Evolutionary conservation across 2,113 vertebrate genomes (phyloP).

Genomic region (Carassius gibelio): DNA sequence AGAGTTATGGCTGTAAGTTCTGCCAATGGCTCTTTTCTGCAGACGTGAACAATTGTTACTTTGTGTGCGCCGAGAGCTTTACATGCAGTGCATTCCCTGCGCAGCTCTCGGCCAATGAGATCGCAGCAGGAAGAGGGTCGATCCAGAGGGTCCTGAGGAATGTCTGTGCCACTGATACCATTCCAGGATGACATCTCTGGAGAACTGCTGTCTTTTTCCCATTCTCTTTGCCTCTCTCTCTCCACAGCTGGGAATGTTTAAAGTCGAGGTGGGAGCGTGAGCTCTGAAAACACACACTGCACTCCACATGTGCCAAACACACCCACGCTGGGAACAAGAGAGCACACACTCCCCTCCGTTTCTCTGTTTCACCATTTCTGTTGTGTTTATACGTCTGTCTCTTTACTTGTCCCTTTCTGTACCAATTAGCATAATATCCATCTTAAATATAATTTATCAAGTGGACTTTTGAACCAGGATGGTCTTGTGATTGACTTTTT

Average conservation of each 20-base stretch:
- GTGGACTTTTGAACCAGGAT: background rate
- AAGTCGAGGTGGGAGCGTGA: conserved; percentile 67
- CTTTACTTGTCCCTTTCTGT: conserved; percentile 37
- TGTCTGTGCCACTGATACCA: conserved; percentile 73
- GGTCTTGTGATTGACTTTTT: background rate
- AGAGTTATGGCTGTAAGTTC: conserved; percentile 77
- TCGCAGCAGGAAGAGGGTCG: conserved; percentile 63
- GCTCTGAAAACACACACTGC: conserved; percentile 66
- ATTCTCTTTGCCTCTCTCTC: conserved; percentile 26
- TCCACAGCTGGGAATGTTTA: conserved; percentile 80
- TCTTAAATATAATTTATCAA: background rate
- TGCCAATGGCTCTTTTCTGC: conserved; percentile 72
- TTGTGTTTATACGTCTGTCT: background rate
- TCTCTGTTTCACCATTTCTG: conserved; percentile 7
- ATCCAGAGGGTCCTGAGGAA: conserved; percentile 69
- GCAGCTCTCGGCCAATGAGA: conserved; percentile 65
- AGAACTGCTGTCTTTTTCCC: conserved; percentile 39
- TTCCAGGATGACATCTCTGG: conserved; percentile 69
- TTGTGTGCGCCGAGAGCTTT: conserved; percentile 75
- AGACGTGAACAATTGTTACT: conserved; percentile 75
- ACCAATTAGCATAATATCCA: background rate
- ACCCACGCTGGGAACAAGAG: conserved; percentile 48
- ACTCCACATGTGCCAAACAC: conserved; percentile 69
- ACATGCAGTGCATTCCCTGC: conserved; percentile 74
- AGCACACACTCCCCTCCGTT: conserved; percentile 27